Evolutionary conservation across 2,888 invertebrate genomes (phyloP).

Genomic region (Augiades crinisus): DNA sequence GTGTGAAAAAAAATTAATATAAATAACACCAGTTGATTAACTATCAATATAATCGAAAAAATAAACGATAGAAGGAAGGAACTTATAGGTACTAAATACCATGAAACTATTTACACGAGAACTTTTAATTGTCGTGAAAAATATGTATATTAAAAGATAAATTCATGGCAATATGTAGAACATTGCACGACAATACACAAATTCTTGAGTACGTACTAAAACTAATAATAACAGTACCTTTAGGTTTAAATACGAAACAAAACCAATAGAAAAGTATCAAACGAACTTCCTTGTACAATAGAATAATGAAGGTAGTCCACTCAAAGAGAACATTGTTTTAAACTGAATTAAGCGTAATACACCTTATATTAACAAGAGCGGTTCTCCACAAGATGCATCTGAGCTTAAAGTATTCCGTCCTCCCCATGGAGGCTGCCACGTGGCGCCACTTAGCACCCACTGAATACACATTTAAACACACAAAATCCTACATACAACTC

Average conservation of each 20-base stretch:
- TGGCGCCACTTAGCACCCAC: slow-evolving; percentile 73
- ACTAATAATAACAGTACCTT: too few species aligned
- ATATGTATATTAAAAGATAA: too few species aligned
- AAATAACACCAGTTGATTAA: too few species aligned
- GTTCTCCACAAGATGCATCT: slow-evolving; percentile 71
- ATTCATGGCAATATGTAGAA: not conserved
- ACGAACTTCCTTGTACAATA: slow-evolving; percentile 9
- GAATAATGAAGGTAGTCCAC: slow-evolving; percentile 27
- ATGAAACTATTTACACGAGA: slow-evolving; percentile 4
- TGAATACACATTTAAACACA: slow-evolving; percentile 54
- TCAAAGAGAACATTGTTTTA: slow-evolving; percentile 47
- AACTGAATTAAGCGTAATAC: slow-evolving; percentile 68
- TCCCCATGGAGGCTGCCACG: slow-evolving; percentile 64
- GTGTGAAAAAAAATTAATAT: too few species aligned
- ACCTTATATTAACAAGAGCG: slow-evolving; percentile 64
- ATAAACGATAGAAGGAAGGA: not conserved
- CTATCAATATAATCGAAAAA: too few species aligned
- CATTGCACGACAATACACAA: not conserved
- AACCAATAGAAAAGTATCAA: slow-evolving; percentile 8
- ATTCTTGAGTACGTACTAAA: slow-evolving; percentile 10
- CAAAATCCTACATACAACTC: slow-evolving; percentile 43
- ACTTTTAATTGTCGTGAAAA: too few species aligned
- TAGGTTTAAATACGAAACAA: slow-evolving; percentile 6
- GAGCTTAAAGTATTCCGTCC: slow-evolving; percentile 59
- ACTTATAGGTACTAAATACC: not conserved